Percentiles rank a stretch among this genome's conserved stretches.
Evolutionary conservation across 2,888 invertebrate species (phyloP).

Genomic region (Epsilonema sp.): DNA sequence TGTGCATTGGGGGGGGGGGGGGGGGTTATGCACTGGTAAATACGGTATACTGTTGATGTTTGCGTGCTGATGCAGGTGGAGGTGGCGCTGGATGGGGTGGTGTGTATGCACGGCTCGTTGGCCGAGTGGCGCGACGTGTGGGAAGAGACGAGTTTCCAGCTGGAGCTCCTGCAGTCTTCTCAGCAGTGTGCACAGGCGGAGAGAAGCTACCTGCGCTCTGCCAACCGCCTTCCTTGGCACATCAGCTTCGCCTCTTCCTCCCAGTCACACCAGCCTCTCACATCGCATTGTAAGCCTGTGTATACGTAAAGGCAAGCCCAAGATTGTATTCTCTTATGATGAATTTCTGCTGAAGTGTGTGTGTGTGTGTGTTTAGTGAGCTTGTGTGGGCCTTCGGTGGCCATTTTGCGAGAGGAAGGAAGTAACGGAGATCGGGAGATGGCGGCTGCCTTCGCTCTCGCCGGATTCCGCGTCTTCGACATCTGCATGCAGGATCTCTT

Average conservation of each 20-base stretch:
- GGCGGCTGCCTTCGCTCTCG: slow-evolving; percentile 63
- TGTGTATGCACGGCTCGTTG: slow-evolving; percentile 45
- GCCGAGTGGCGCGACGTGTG: slow-evolving; percentile 55
- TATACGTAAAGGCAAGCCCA: too few species aligned
- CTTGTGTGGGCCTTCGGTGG: too few species aligned
- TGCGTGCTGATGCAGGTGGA: slow-evolving; percentile 35
- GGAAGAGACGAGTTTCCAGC: slow-evolving; percentile 81
- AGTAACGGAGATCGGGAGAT: slow-evolving; percentile 93
- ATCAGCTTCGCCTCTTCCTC: too few species aligned
- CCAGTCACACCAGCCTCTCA: too few species aligned
- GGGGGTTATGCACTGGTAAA: too few species aligned
- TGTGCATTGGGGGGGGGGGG: too few species aligned
- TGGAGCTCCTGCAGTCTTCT: slow-evolving; percentile 68
- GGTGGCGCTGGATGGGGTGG: slow-evolving; percentile 42
- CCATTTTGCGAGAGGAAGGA: slow-evolving; percentile 88
- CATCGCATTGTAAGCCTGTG: too few species aligned
- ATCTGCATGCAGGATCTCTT: slow-evolving; percentile 30
- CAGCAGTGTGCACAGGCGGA: slow-evolving; percentile 57
- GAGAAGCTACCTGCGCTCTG: slow-evolving; percentile 34
- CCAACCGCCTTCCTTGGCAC: too few species aligned
- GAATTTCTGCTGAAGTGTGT: too few species aligned
- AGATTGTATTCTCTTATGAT: too few species aligned
- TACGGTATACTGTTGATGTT: too few species aligned
- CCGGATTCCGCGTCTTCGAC: slow-evolving; percentile 71
- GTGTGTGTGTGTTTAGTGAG: too few species aligned